phyloP scores from a whole-genome alignment of 2,113 vertebrate genomes.

The Seriola dumerili region DNA sequence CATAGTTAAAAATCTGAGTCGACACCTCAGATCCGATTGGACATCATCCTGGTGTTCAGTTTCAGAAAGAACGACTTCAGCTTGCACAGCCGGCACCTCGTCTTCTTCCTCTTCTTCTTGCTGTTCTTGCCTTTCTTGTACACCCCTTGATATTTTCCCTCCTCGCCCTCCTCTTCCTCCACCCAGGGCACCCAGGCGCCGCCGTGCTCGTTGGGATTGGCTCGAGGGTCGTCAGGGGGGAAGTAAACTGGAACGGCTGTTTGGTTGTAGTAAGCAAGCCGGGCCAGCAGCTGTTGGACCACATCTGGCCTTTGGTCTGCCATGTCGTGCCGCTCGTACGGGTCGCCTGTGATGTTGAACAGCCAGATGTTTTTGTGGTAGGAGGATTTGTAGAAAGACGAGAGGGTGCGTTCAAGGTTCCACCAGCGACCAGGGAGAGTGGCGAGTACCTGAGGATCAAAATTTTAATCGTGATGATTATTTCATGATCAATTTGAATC shows the following conservation, averaged over 20 bases:
- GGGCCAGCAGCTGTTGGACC: constrained; percentile 87
- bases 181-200: constrained; percentile 96
- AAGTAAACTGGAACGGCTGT: constrained; percentile 92
- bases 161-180: constrained; percentile 80
- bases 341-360: constrained; percentile 95
- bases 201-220: constrained; percentile 87
- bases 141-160: constrained; percentile 72
- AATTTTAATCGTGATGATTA: neutral
- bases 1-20: neutral
- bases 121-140: constrained; percentile 78
- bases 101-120: constrained; percentile 80
- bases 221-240: constrained; percentile 92
- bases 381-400: constrained; percentile 23
- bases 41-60: constrained; percentile 93
- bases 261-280: constrained; percentile 90
- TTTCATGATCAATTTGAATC: neutral
- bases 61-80: constrained; percentile 92
- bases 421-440: constrained; percentile 94
- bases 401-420: constrained; percentile 90
- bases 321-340: constrained; percentile 91
- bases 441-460: constrained; percentile 86
- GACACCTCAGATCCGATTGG: constrained; percentile 87
- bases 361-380: constrained; percentile 88
- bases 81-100: constrained; percentile 90
- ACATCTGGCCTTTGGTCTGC: constrained; percentile 87